Evolutionary conservation across 2,888 invertebrate genomes (phyloP).

Genomic region (Tipula helvola): DNA sequence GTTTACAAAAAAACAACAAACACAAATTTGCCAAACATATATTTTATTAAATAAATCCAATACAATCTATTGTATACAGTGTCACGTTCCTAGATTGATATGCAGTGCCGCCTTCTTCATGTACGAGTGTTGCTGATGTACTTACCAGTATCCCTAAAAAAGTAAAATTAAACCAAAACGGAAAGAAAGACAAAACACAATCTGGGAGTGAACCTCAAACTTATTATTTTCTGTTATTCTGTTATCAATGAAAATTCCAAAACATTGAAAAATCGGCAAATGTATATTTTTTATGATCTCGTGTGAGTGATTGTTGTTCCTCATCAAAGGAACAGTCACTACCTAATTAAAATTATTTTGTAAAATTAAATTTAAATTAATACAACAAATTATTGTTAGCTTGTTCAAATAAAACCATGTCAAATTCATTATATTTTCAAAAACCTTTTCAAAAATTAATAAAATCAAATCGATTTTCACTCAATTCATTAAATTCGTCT

Average conservation of each 20-base stretch:
- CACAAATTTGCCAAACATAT: background rate
- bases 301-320: background rate
- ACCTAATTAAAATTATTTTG: background rate
- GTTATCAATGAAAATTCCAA: background rate
- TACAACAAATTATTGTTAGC: background rate
- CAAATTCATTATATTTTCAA: background rate
- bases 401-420: background rate
- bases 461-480: background rate
- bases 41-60: background rate
- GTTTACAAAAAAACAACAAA: background rate
- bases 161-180: background rate
- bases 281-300: background rate
- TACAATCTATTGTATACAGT: background rate
- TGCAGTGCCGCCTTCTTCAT: background rate
- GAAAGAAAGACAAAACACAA: background rate
- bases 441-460: background rate
- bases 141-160: background rate
- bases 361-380: background rate
- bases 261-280: background rate
- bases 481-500: no score
- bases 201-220: background rate
- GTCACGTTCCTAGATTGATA: background rate
- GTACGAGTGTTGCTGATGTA: background rate
- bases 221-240: background rate
- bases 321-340: background rate